These are phyloP conservation scores for Alouatta palliata DNA, from an alignment of 2,113 vertebrate species.

Conservation along the genomic window DNA sequence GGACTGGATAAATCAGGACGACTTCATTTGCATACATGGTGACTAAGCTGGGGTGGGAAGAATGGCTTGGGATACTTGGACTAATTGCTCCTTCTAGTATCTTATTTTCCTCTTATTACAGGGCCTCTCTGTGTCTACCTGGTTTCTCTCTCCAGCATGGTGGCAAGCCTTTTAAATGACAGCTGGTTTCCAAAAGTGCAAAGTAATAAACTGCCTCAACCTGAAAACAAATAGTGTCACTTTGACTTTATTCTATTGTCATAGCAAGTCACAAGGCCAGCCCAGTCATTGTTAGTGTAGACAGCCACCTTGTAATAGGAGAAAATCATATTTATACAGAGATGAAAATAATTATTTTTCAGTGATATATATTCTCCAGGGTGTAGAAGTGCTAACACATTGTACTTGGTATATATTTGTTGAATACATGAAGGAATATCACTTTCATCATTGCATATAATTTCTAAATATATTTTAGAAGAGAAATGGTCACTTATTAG, in stretches of 20 bases:
- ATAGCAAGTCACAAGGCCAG: neutral
- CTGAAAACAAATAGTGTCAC: neutral
- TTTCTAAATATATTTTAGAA: neutral
- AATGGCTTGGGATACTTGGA: neutral
- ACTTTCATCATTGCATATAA: neutral
- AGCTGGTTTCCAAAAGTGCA: neutral
- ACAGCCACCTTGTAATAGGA: neutral
- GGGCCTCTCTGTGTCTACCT: neutral
- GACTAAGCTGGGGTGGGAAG: neutral
- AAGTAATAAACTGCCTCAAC: neutral
- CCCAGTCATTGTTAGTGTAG: neutral
- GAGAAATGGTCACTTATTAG: neutral
- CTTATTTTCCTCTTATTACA: neutral
- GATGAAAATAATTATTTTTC: neutral
- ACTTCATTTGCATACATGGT: neutral
- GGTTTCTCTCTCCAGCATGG: neutral
- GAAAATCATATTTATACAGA: neutral
- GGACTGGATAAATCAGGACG: neutral
- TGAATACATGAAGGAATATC: neutral
- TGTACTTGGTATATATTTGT: neutral
- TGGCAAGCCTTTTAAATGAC: neutral
- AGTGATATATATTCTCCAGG: neutral
- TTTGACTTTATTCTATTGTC: neutral
- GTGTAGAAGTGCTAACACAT: neutral
- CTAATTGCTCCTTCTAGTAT: neutral